Percentiles rank a stretch among this genome's conserved stretches.
These are phyloP conservation scores for Drosophila pegasa DNA, from an alignment of 2,888 invertebrate species.

Conservation along the genomic window DNA sequence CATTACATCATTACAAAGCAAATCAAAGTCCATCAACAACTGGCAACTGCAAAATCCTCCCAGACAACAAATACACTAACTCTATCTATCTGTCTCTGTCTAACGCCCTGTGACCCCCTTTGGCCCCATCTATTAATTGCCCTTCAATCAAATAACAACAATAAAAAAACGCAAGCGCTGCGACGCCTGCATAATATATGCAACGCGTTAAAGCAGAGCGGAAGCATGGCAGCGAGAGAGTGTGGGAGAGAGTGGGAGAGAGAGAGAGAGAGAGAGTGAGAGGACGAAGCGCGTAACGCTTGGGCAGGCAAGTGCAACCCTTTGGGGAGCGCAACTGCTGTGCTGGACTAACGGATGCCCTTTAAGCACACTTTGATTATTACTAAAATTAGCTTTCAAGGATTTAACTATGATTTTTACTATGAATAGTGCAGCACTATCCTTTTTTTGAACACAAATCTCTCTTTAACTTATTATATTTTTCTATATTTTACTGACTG, in stretches of 20 bases:
- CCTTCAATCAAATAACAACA: conserved; percentile 38
- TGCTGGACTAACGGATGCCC: conserved; percentile 12
- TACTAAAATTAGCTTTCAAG: neutral
- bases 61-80: conserved; percentile 14
- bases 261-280: conserved; percentile 1
- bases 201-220: neutral
- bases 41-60: conserved; percentile 40
- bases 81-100: neutral
- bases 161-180: conserved; percentile 29
- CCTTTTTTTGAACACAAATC: no score
- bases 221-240: neutral
- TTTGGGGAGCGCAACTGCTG: neutral
- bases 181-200: conserved; percentile 37
- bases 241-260: neutral
- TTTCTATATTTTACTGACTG: no score
- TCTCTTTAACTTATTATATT: no score
- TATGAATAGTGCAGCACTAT: no score
- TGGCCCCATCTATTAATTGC: conserved; percentile 27
- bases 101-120: conserved; percentile 1
- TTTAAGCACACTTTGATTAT: neutral
- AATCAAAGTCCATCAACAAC: conserved; percentile 22
- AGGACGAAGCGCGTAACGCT: neutral
- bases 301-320: conserved; percentile 14
- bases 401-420: no score
- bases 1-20: conserved; percentile 44